A percentile compares a stretch with the other conserved stretches of the same genome.
These are phyloP conservation scores for Loxodonta africana DNA, from an alignment of 2,113 vertebrate species.

Conservation along the genomic window DNA sequence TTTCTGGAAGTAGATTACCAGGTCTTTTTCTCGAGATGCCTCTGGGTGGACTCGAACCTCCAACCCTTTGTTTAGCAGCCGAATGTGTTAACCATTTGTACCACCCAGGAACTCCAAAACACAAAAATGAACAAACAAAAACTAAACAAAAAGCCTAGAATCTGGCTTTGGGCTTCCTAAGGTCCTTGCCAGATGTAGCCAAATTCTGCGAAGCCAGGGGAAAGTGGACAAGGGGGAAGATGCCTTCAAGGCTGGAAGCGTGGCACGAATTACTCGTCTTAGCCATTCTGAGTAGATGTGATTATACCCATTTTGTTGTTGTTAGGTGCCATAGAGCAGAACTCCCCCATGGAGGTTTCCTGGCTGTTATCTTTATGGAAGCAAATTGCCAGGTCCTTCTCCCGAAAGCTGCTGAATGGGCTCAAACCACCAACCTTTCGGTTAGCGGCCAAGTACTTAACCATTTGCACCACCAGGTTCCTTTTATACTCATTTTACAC, in stretches of 20 bases:
- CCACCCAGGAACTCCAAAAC: background rate
- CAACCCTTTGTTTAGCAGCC: background rate
- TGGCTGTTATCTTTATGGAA: background rate
- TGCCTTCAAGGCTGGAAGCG: accelerated
- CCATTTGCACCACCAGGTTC: background rate
- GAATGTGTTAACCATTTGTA: background rate
- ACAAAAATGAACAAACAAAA: background rate
- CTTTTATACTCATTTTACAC: background rate
- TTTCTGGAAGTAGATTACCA: background rate
- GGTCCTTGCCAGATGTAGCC: background rate
- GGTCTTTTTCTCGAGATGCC: background rate
- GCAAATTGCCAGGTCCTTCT: background rate
- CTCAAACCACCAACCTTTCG: background rate
- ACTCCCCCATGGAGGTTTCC: background rate
- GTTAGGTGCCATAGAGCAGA: background rate
- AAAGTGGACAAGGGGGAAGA: background rate
- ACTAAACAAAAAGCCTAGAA: background rate
- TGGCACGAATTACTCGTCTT: accelerated
- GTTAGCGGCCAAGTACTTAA: background rate
- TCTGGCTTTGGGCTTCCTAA: background rate
- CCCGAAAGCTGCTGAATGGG: background rate
- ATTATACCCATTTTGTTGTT: background rate
- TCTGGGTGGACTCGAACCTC: background rate
- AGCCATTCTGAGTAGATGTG: too few species aligned
- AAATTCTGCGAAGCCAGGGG: background rate